Conservation (phyloP, 2,113 vertebrate genomes). For the Pampusana beccarii region DNA sequence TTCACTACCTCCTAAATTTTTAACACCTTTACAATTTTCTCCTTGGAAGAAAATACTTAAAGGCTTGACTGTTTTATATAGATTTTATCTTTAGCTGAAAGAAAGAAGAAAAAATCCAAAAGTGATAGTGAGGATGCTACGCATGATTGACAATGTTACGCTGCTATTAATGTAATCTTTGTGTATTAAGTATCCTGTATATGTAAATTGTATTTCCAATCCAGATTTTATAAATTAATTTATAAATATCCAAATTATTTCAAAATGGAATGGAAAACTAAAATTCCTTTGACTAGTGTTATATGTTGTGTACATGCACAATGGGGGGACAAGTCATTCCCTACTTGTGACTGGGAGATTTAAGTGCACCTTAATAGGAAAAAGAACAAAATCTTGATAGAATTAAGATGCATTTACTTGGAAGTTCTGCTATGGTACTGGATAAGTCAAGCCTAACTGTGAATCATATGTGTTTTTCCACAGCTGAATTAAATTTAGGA, state of each 20-base stretch:
- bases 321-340: not conserved
- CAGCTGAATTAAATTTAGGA: constrained; percentile 72
- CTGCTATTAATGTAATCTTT: constrained; percentile 67
- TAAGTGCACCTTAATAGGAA: constrained; percentile 70
- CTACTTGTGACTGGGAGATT: not conserved
- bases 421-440: constrained; percentile 52
- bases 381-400: constrained; percentile 41
- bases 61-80: constrained; percentile 76
- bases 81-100: constrained; percentile 68
- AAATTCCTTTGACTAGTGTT: constrained; percentile 46
- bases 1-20: constrained; percentile 80
- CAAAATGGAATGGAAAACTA: constrained; percentile 37
- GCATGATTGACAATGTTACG: constrained; percentile 42
- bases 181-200: constrained; percentile 43
- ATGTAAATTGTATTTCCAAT: constrained; percentile 50
- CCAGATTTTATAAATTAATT: constrained; percentile 65
- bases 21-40: constrained; percentile 60
- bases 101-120: not conserved
- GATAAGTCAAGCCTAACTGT: constrained; percentile 79
- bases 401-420: constrained; percentile 55
- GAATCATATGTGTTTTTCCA: constrained; percentile 72
- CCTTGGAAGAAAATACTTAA: constrained; percentile 66
- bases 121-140: constrained; percentile 36
- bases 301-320: constrained; percentile 1
- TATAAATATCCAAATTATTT: constrained; percentile 56